A percentile compares a stretch with the other conserved stretches of the same genome.
These are phyloP conservation scores for Nomada fabriciana DNA, from an alignment of 2,888 invertebrate species.

Conservation along the genomic window DNA sequence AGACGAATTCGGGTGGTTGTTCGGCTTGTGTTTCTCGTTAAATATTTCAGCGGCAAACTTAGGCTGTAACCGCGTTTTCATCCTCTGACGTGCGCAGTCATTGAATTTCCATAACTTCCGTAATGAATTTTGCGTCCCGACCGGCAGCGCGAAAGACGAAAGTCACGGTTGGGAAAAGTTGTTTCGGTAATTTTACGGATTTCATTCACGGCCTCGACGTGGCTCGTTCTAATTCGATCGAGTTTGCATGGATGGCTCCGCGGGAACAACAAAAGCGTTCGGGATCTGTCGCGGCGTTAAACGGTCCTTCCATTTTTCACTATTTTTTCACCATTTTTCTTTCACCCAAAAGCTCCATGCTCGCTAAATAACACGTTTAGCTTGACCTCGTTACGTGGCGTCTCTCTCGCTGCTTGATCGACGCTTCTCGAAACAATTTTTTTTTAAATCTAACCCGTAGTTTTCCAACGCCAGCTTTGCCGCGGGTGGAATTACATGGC, in stretches of 20 bases:
- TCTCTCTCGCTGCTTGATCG: background rate
- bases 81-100: background rate
- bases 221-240: conserved; percentile 40
- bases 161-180: conserved; percentile 46
- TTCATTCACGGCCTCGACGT: conserved; percentile 36
- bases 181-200: conserved; percentile 50
- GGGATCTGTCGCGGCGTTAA: too few species aligned
- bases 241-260: background rate
- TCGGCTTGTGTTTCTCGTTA: conserved; percentile 3
- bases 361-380: conserved; percentile 25
- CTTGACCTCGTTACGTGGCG: conserved; percentile 9
- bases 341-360: background rate
- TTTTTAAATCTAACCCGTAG: conserved; percentile 10
- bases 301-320: too few species aligned
- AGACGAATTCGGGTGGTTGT: conserved; percentile 32
- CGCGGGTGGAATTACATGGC: background rate
- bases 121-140: conserved; percentile 45
- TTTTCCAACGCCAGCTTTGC: conserved; percentile 4
- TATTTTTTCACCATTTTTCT: too few species aligned
- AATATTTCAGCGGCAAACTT: conserved; percentile 34
- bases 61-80: background rate
- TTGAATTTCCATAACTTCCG: conserved; percentile 37
- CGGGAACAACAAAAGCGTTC: background rate
- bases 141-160: conserved; percentile 28
- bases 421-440: conserved; percentile 9